These are phyloP conservation scores for Crocallis elinguaria DNA, from an alignment of 2,888 invertebrate genomes.

Conservation along the genomic window DNA sequence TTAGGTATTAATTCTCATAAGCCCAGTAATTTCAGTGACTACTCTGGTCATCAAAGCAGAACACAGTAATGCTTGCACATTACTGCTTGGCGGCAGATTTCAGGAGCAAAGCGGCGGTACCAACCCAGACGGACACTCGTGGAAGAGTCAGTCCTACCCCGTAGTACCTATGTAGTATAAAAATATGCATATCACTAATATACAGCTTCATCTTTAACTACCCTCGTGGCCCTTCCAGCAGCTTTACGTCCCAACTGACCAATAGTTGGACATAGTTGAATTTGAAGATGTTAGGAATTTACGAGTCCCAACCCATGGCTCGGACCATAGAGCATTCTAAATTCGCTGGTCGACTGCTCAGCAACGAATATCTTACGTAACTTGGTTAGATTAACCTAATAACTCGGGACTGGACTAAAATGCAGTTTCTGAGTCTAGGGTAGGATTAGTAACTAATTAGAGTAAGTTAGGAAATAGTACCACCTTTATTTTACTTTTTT, in stretches of 20 bases:
- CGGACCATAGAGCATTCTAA: slow-evolving; percentile 67
- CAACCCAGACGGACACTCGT: too few relatives aligned
- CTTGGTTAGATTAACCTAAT: slow-evolving; percentile 44
- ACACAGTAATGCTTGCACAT: too few relatives aligned
- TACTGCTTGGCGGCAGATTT: too few relatives aligned
- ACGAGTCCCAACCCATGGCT: slow-evolving; percentile 78
- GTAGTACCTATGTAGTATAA: too few relatives aligned
- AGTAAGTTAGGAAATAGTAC: neutral
- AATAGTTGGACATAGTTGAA: slow-evolving; percentile 83
- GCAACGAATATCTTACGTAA: slow-evolving; percentile 64
- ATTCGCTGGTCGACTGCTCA: slow-evolving; percentile 68
- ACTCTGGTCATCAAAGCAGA: too few relatives aligned
- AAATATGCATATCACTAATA: neutral
- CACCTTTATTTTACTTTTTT: too few relatives aligned
- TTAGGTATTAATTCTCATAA: too few relatives aligned
- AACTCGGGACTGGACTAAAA: slow-evolving; percentile 23
- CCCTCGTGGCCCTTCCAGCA: slow-evolving; percentile 47
- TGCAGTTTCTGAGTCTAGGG: slow-evolving; percentile 5
- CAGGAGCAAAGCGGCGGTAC: too few relatives aligned
- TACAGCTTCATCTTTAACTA: neutral
- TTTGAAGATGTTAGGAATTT: slow-evolving; percentile 82
- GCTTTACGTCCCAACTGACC: slow-evolving; percentile 55
- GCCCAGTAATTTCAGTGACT: too few relatives aligned
- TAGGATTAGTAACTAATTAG: neutral
- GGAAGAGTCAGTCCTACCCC: too few relatives aligned